Percentiles rank a stretch among this genome's conserved stretches.
These are phyloP conservation scores for Montipora efflorescens DNA, from an alignment of 64 coral and sea anemone genomes.

Conservation along the genomic window DNA sequence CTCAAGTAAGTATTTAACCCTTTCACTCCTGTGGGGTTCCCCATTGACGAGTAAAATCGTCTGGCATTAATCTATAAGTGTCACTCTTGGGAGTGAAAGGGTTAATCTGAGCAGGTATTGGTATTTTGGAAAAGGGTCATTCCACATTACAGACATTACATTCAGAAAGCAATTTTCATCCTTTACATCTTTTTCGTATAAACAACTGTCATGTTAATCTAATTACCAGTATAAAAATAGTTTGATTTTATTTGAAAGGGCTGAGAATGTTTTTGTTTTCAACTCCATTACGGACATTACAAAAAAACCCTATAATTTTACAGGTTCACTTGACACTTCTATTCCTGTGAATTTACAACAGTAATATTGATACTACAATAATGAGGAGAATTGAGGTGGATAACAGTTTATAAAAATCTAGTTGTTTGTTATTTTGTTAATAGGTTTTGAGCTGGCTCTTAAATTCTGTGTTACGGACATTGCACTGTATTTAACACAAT, in stretches of 20 bases:
- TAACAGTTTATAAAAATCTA: constrained; percentile 3
- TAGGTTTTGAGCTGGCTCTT: neutral
- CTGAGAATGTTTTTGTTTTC: neutral
- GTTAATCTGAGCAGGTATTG: too few species aligned
- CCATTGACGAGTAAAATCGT: too few species aligned
- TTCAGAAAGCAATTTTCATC: neutral
- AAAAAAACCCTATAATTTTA: neutral
- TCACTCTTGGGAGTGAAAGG: too few species aligned
- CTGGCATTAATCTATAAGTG: too few species aligned
- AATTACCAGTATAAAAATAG: neutral
- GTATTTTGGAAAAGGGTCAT: neutral
- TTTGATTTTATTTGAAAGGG: neutral
- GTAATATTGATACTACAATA: neutral
- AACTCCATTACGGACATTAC: constrained; percentile 17
- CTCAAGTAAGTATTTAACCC: too few species aligned
- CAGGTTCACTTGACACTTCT: neutral
- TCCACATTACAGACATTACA: constrained; percentile 35
- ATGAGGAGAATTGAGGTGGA: neutral
- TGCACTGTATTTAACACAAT: neutral
- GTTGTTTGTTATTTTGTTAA: neutral
- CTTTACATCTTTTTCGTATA: neutral
- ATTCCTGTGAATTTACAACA: constrained; percentile 5
- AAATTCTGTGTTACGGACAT: constrained; percentile 24
- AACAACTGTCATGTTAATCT: neutral
- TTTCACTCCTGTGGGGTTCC: too few species aligned